Evolutionary conservation across 2,888 invertebrate genomes (phyloP).

Genomic region (Ptilodon capucinus): DNA sequence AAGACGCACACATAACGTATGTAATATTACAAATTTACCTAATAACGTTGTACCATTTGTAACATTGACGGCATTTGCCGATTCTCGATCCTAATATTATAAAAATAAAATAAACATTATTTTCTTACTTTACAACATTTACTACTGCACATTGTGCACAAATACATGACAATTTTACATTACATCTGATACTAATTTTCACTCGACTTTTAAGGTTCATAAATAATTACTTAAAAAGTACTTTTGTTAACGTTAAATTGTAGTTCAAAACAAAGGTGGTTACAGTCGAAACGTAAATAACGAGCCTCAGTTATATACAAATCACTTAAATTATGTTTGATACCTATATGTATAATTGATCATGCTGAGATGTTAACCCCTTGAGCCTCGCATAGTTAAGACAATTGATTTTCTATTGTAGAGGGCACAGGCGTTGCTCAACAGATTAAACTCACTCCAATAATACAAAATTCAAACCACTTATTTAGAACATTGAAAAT

Average conservation of each 20-base stretch:
- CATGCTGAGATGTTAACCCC: no score
- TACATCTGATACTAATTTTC: slow-evolving; percentile 34
- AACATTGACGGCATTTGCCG: slow-evolving; percentile 63
- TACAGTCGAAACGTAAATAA: slow-evolving; percentile 24
- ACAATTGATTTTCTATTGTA: no score
- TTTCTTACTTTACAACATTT: slow-evolving; percentile 69
- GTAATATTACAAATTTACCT: slow-evolving; percentile 69
- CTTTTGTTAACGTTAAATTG: slow-evolving; percentile 5
- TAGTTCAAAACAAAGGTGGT: slow-evolving; percentile 5
- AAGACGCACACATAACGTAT: slow-evolving; percentile 61
- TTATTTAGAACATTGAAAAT: neutral
- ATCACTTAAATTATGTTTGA: slow-evolving; percentile 11
- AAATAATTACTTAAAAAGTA: slow-evolving; percentile 3
- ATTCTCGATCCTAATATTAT: slow-evolving; percentile 66
- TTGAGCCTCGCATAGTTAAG: no score
- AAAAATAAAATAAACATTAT: slow-evolving; percentile 75
- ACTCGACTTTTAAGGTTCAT: slow-evolving; percentile 17
- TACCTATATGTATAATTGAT: no score
- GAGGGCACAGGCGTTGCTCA: no score
- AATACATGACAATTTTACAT: slow-evolving; percentile 53
- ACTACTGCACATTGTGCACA: slow-evolving; percentile 72
- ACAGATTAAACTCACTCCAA: neutral
- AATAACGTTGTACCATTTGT: slow-evolving; percentile 74
- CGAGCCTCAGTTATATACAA: slow-evolving; percentile 50
- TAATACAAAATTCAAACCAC: neutral